Evolutionary conservation across 2,113 vertebrate species (phyloP).

Genomic region (Acanthochromis polyacanthus): DNA sequence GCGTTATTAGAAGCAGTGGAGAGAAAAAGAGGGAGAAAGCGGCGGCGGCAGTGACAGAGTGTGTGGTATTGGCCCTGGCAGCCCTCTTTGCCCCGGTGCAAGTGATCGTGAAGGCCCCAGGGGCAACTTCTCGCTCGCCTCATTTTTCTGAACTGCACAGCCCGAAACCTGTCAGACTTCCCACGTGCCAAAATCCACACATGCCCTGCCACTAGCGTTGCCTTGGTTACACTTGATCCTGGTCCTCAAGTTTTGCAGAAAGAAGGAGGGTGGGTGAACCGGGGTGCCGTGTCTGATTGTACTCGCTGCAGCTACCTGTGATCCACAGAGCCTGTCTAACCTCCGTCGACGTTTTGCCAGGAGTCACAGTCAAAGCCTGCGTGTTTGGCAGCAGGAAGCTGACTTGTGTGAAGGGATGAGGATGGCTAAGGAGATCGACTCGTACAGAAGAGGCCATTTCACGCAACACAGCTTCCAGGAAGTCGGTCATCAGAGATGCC

Average conservation of each 20-base stretch:
- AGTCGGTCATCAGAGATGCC: conserved; percentile 76
- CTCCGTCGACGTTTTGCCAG: conserved; percentile 39
- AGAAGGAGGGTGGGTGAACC: conserved; percentile 26
- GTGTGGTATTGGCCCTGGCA: conserved; percentile 20
- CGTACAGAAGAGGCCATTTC: conserved; percentile 78
- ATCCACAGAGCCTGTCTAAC: conserved; percentile 29
- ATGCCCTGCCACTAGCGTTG: conserved; percentile 39
- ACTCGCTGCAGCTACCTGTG: conserved; percentile 25
- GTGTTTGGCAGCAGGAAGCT: conserved; percentile 41
- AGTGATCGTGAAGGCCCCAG: conserved; percentile 31
- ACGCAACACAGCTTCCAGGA: conserved; percentile 76
- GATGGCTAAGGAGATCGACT: conserved; percentile 57
- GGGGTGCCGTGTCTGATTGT: conserved; percentile 23
- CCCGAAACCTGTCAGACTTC: conserved; percentile 55
- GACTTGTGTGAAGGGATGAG: conserved; percentile 61
- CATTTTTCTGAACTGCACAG: conserved; percentile 22
- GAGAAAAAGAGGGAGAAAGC: conserved; percentile 8
- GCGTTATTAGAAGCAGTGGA: conserved; percentile 1
- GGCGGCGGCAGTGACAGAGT: conserved; percentile 10
- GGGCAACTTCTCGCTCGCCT: conserved; percentile 36
- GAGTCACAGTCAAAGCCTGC: conserved; percentile 51
- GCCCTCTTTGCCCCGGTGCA: conserved; percentile 6
- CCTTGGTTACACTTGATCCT: conserved; percentile 59
- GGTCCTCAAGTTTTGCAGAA: background rate
- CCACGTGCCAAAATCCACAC: conserved; percentile 43